Conservation (phyloP, 2,113 vertebrate species). For the Ibidorhyncha struthersii region DNA sequence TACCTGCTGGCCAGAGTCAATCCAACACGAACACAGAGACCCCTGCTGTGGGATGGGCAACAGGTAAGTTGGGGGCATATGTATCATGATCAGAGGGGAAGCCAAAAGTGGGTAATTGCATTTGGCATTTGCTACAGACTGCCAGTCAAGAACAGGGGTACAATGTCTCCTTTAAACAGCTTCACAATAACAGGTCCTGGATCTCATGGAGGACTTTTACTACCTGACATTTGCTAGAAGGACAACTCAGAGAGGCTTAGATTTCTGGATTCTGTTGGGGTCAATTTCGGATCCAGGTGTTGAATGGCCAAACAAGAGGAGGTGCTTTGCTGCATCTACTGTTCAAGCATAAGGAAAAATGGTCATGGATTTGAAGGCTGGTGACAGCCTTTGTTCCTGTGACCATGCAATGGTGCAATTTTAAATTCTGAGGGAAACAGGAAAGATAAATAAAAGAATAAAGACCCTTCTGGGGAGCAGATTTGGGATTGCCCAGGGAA, state of each 20-base stretch:
- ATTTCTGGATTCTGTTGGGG: background rate
- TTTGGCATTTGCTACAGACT: background rate
- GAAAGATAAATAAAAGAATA: background rate
- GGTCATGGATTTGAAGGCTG: fast-evolving
- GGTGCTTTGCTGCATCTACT: background rate
- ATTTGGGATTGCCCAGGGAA: background rate
- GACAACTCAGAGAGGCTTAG: background rate
- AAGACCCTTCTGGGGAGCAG: background rate
- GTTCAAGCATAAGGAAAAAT: background rate
- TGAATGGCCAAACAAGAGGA: background rate
- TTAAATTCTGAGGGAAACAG: background rate
- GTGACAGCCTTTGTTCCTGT: background rate
- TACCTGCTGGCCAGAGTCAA: background rate
- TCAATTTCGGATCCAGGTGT: background rate
- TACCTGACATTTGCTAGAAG: background rate
- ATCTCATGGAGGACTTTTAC: background rate
- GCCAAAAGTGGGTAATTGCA: background rate
- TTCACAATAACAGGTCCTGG: background rate
- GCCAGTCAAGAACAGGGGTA: background rate
- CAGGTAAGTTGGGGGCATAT: background rate
- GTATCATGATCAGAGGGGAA: background rate
- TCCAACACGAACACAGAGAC: background rate
- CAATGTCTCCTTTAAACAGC: background rate
- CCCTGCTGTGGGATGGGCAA: background rate
- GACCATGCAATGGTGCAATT: background rate